Base-by-base conservation (phyloP, 2,888 invertebrate genomes). In the Girardia tigrina region DNA sequence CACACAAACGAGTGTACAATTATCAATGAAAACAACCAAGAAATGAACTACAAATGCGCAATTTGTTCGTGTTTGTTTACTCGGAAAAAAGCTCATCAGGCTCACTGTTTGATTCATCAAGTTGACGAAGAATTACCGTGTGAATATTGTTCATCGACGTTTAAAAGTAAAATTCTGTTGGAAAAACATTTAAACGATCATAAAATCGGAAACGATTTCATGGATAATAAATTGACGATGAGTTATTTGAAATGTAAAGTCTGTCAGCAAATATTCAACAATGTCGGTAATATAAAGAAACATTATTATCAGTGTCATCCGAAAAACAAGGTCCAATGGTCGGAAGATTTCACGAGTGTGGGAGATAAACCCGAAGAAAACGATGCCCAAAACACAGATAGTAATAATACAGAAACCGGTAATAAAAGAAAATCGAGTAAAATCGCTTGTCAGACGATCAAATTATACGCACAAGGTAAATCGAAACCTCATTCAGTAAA, bases 91-190 rank as follows among this genome's bases (percentile, higher is more conserved):
- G 56, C 56, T n/a, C 56, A 56, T n/a, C 56, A 56, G 23, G 56
- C 56, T 56, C 56, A 56, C 56, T 56, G 56, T 56, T 56, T 56
- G 23, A 56, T 56, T 56, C 74, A 74, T 23, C 26, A 56, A n/a
- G 74, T 74, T 6, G 74, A 74, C 26, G 74, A 74, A 74, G 74
- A 74, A 26, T 74, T 74, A 26, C 27, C 23, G 14, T 74, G 74
- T 74, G 27, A 23, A 27, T 14, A 26, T 14, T 74, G 74, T 56
- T 20, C 74, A 74, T 23, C 26, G 26, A 12, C 28, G n/a, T 74
- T 74, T 16, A 74, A 74, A 69, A n/a, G 42, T n/a, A 74, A 74
- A 74, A n/a, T 26, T 8, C 26, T 74, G 1, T 56, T 74, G 6
- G 74, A 74, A 26, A 1, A 8, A 56, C 74, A 74, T 29, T 16